phyloP scores from a whole-genome alignment of 2,797 vertebrate species.

The Tamandua tetradactyla region DNA sequence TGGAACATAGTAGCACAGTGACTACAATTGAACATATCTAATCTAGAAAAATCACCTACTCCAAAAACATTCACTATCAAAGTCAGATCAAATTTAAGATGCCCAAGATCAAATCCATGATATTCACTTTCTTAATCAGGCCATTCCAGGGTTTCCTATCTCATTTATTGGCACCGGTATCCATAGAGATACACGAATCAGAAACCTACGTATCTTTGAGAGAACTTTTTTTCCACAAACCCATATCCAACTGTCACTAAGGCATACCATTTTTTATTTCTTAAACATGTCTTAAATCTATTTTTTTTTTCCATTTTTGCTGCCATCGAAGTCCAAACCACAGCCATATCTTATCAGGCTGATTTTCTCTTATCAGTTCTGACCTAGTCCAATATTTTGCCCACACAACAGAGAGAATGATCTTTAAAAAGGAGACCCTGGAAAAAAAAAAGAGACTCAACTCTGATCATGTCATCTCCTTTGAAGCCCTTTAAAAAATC shows the following conservation, averaged over 20 bases:
- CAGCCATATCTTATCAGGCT: not conserved
- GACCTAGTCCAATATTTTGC: not conserved
- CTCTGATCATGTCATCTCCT: not conserved
- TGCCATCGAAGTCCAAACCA: not conserved
- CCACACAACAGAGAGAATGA: not conserved
- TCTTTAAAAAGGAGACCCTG: not conserved
- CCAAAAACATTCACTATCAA: not conserved
- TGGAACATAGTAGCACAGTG: not conserved
- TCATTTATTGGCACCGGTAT: not conserved
- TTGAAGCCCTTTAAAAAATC: not conserved
- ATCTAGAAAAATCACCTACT: not conserved
- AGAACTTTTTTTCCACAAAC: not conserved
- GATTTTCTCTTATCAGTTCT: not conserved
- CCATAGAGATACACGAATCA: not conserved
- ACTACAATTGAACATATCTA: not conserved
- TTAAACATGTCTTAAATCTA: not conserved
- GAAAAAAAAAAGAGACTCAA: not conserved
- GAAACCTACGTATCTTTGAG: not conserved
- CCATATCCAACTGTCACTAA: not conserved
- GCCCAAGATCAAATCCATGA: not conserved
- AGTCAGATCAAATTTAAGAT: not conserved
- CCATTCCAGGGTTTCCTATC: not conserved
- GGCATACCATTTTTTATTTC: not conserved
- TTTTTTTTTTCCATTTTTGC: not conserved
- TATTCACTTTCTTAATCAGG: not conserved